Evolutionary conservation across 2,113 vertebrate genomes (phyloP).

Genomic region (Dicerorhinus sumatrensis): DNA sequence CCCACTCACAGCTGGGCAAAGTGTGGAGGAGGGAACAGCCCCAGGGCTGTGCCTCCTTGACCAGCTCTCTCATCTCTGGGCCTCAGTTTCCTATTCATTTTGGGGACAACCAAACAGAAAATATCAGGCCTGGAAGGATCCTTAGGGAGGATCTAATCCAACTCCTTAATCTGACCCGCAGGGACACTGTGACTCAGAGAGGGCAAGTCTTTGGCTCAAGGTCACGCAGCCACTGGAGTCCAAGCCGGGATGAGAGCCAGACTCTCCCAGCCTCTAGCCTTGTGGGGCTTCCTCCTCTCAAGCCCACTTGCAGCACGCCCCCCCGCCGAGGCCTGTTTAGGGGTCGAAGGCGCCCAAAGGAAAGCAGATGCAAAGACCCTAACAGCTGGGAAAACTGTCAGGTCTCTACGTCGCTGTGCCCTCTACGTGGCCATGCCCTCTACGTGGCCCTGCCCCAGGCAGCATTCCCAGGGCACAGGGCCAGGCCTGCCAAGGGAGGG

Average conservation of each 20-base stretch:
- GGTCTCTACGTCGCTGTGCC: neutral
- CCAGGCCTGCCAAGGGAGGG: slow-evolving; percentile 8
- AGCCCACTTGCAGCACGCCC: neutral
- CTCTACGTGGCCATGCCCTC: neutral
- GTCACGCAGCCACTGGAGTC: neutral
- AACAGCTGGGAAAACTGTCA: neutral
- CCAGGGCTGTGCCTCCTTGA: neutral
- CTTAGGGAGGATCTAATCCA: neutral
- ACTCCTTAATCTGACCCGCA: neutral
- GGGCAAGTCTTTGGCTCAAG: neutral
- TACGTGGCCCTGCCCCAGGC: neutral
- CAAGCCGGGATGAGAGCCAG: neutral
- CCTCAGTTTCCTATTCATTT: neutral
- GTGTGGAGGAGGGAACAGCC: neutral
- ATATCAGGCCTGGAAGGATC: neutral
- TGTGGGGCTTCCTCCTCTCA: too few species aligned
- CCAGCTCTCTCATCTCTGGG: neutral
- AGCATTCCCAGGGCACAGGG: slow-evolving; percentile 60
- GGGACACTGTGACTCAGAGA: neutral
- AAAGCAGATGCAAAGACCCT: neutral
- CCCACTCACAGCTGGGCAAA: neutral
- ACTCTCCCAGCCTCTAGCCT: neutral
- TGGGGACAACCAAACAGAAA: neutral
- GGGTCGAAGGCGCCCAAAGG: neutral
- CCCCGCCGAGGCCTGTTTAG: neutral